Conservation (phyloP, 1,140 invertebrate genomes). For the Radopholus similis region DNA sequence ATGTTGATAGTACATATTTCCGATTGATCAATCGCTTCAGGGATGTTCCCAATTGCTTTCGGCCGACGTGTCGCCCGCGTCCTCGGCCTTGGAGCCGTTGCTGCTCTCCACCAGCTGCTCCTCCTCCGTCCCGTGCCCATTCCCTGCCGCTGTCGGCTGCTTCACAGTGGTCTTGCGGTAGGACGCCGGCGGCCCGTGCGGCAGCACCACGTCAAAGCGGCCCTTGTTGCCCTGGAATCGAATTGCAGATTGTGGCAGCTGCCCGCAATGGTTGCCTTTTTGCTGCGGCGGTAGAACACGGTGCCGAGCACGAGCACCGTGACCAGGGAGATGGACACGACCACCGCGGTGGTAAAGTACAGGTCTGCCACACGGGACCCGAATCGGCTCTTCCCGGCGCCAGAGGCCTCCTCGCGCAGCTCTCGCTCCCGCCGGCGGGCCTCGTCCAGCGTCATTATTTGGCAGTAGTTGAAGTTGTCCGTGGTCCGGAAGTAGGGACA, state of each 20-base stretch:
- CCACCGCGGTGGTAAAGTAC: conserved; percentile 39
- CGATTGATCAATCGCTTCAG: too few species aligned
- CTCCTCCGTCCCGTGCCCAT: neutral
- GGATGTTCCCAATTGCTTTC: too few species aligned
- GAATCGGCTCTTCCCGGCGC: conserved; percentile 1
- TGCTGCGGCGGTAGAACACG: conserved; percentile 53
- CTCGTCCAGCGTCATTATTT: conserved; percentile 41
- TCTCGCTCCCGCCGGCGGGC: conserved; percentile 28
- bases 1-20: too few species aligned
- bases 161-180: conserved; percentile 4
- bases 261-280: conserved; percentile 36
- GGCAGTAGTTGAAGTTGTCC: conserved; percentile 46
- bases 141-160: neutral
- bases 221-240: conserved; percentile 39
- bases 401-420: neutral
- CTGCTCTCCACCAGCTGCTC: neutral
- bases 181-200: neutral
- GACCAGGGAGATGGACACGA: conserved; percentile 43
- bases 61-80: too few species aligned
- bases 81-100: too few species aligned
- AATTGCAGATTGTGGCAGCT: conserved; percentile 17
- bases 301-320: conserved; percentile 44
- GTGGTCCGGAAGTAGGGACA: conserved; percentile 54
- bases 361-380: conserved; percentile 24
- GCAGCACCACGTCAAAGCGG: conserved; percentile 19